phyloP scores from a whole-genome alignment of 37 sponge, comb jelly and placozoan species.

The Spongilla lacustris region DNA sequence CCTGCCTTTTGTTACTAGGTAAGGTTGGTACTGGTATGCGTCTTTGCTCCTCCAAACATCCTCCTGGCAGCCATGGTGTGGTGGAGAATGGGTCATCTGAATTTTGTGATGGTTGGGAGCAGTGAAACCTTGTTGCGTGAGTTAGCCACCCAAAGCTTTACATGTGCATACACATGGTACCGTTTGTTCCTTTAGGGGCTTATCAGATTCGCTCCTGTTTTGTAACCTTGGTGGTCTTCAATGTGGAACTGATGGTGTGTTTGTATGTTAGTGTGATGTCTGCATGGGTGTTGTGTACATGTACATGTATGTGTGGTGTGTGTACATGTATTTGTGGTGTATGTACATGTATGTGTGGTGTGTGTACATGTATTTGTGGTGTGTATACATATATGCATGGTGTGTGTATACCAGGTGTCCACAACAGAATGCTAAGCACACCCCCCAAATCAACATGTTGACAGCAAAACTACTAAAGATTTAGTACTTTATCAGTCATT shows the following conservation, averaged over 20 bases:
- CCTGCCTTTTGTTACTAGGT: slow-evolving; percentile 14
- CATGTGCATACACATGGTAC: background rate
- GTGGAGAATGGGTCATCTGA: slow-evolving; percentile 62
- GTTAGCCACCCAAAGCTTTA: background rate
- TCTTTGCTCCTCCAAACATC: slow-evolving; percentile 56
- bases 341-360: background rate
- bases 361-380: background rate
- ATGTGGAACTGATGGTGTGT: slow-evolving; percentile 21
- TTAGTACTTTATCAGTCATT: too few species aligned
- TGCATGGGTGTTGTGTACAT: background rate
- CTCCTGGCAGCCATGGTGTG: slow-evolving; percentile 51
- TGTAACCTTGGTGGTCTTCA: slow-evolving; percentile 29
- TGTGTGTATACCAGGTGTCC: too few species aligned
- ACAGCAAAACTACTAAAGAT: too few species aligned
- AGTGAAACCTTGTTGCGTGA: slow-evolving; percentile 50
- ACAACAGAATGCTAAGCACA: too few species aligned
- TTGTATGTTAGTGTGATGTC: background rate
- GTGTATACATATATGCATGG: background rate
- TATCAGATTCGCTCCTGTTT: slow-evolving; percentile 30
- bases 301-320: background rate
- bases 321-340: background rate
- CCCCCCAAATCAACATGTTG: too few species aligned
- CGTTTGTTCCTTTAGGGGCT: slow-evolving; percentile 24
- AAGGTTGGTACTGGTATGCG: slow-evolving; percentile 42
- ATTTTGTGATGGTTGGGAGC: slow-evolving; percentile 45